These are phyloP conservation scores for Strix aluco DNA, from an alignment of 2,113 vertebrate genomes.

Conservation along the genomic window DNA sequence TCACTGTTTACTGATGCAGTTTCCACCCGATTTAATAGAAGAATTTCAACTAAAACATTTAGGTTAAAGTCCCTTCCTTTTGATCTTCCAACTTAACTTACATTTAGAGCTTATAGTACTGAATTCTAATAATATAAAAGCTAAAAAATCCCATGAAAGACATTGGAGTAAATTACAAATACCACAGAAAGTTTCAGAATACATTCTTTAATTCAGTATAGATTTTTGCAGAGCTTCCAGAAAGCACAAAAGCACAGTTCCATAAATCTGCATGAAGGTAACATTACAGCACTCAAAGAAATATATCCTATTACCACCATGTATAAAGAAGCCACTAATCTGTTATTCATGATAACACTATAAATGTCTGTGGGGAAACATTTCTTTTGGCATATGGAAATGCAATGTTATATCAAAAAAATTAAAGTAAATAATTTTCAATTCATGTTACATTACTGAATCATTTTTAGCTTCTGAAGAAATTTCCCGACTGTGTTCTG, in stretches of 20 bases:
- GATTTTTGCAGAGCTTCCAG: not conserved
- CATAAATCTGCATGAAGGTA: not conserved
- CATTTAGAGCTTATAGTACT: not conserved
- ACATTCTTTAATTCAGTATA: not conserved
- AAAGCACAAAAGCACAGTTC: not conserved
- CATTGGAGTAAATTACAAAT: not conserved
- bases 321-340: not conserved
- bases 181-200: not conserved
- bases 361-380: not conserved
- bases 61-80: not conserved
- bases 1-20: not conserved
- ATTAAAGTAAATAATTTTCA: not conserved
- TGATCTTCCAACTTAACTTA: not conserved
- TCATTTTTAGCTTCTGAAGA: not conserved
- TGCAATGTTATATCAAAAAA: not conserved
- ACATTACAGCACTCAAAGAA: not conserved
- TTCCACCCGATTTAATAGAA: not conserved
- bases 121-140: not conserved
- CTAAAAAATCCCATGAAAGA: not conserved
- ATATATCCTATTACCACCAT: not conserved
- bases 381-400: not conserved
- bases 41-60: not conserved
- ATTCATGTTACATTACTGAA: not conserved
- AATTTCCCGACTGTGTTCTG: not conserved
- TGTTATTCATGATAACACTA: not conserved